A percentile compares a stretch with the other conserved stretches of the same genome.
Evolutionary conservation across 2,113 vertebrate genomes (phyloP).

Genomic region (Anhinga rufa): DNA sequence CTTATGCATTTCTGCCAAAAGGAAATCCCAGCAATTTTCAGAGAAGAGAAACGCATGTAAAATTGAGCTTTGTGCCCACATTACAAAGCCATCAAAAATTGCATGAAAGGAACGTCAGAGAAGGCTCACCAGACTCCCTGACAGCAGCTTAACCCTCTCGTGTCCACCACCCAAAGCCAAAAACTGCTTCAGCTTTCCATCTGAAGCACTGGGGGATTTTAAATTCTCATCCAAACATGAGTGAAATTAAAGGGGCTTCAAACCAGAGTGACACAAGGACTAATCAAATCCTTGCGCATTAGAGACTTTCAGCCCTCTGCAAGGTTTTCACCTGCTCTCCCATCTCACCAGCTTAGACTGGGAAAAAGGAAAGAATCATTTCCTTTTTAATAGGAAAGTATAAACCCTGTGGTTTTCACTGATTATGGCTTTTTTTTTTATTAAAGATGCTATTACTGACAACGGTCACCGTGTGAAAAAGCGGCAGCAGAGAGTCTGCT

Average conservation of each 20-base stretch:
- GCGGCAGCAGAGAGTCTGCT: accelerated
- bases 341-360: not conserved
- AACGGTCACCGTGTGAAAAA: not conserved
- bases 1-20: not conserved
- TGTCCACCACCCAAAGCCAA: not conserved
- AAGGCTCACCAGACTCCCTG: not conserved
- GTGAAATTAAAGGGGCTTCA: not conserved
- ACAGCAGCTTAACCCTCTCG: not conserved
- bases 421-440: not conserved
- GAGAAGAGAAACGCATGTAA: not conserved
- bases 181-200: not conserved
- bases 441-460: not conserved
- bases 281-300: not conserved
- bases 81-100: not conserved
- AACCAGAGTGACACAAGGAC: not conserved
- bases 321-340: not conserved
- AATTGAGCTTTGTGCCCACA: not conserved
- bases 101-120: not conserved
- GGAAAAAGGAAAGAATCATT: not conserved
- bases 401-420: not conserved
- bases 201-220: not conserved
- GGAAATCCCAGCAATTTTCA: not conserved
- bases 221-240: not conserved
- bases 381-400: not conserved
- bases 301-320: not conserved